Evolutionary conservation across 2,113 vertebrate genomes (phyloP).

Genomic region (Brienomyrus brachyistius): DNA sequence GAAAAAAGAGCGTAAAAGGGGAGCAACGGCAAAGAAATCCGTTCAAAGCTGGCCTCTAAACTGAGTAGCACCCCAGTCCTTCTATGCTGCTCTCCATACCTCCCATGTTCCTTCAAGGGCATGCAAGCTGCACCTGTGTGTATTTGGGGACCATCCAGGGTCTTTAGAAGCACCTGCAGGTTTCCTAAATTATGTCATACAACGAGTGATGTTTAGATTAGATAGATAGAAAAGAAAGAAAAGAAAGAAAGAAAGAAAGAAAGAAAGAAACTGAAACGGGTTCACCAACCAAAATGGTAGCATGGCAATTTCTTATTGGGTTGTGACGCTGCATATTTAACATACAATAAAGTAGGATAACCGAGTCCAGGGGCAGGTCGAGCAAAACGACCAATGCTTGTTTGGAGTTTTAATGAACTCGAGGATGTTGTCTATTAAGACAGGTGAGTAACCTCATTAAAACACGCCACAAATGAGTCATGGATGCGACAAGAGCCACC

Average conservation of each 20-base stretch:
- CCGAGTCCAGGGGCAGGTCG: constrained; percentile 46
- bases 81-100: constrained; percentile 60
- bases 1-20: constrained; percentile 50
- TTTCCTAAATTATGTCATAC: constrained; percentile 61
- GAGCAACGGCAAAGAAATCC: constrained; percentile 36
- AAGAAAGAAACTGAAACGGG: not conserved
- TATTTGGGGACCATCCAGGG: constrained; percentile 52
- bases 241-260: too few relatives aligned
- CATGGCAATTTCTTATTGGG: not conserved
- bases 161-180: constrained; percentile 61
- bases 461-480: constrained; percentile 39
- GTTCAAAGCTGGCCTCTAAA: constrained; percentile 65
- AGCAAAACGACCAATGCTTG: constrained; percentile 45
- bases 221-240: constrained; percentile 18
- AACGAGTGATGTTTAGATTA: too few relatives aligned
- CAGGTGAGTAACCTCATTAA: constrained; percentile 45
- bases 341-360: constrained; percentile 47
- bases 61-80: constrained; percentile 59
- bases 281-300: constrained; percentile 61
- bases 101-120: constrained; percentile 51
- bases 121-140: constrained; percentile 58
- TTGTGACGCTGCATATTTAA: constrained; percentile 38
- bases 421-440: constrained; percentile 50
- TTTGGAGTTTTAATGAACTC: constrained; percentile 58
- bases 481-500: not conserved